Evolutionary conservation across 2,888 invertebrate species (phyloP).

Genomic region (Diarsia rubi): DNA sequence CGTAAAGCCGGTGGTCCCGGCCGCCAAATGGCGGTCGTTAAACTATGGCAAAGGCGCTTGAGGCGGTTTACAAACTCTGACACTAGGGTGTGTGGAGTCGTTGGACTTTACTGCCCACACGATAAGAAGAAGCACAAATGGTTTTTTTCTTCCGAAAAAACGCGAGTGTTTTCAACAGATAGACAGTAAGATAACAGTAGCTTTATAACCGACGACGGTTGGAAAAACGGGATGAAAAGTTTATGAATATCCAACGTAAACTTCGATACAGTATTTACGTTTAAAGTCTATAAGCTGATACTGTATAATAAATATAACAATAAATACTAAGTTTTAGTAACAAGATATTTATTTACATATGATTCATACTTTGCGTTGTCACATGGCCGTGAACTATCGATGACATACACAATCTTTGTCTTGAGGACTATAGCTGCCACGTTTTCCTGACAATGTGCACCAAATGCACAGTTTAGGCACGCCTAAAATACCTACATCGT

Average conservation of each 20-base stretch:
- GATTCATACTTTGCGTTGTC: constrained; percentile 44
- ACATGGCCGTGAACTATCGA: constrained; percentile 45
- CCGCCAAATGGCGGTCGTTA: too few species aligned
- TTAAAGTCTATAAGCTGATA: constrained; percentile 13
- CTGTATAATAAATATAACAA: neutral
- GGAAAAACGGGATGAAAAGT: neutral
- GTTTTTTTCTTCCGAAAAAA: too few species aligned
- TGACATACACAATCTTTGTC: constrained; percentile 33
- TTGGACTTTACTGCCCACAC: too few species aligned
- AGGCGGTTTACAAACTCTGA: too few species aligned
- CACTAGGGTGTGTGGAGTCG: too few species aligned
- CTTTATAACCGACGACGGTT: too few species aligned
- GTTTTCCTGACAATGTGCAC: constrained; percentile 13
- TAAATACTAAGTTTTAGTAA: constrained; percentile 10
- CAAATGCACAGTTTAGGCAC: constrained; percentile 15
- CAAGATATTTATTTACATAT: constrained; percentile 21
- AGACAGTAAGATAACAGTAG: too few species aligned
- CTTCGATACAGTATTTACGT: constrained; percentile 9
- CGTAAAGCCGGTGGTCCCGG: too few species aligned
- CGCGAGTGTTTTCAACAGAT: too few species aligned
- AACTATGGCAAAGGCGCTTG: too few species aligned
- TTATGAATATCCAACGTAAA: neutral
- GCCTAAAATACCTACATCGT: constrained; percentile 36
- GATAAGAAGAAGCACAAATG: too few species aligned
- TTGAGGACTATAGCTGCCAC: constrained; percentile 1